These are phyloP conservation scores for Drosophila ficusphila DNA, from an alignment of 1,140 invertebrate genomes.

Conservation along the genomic window DNA sequence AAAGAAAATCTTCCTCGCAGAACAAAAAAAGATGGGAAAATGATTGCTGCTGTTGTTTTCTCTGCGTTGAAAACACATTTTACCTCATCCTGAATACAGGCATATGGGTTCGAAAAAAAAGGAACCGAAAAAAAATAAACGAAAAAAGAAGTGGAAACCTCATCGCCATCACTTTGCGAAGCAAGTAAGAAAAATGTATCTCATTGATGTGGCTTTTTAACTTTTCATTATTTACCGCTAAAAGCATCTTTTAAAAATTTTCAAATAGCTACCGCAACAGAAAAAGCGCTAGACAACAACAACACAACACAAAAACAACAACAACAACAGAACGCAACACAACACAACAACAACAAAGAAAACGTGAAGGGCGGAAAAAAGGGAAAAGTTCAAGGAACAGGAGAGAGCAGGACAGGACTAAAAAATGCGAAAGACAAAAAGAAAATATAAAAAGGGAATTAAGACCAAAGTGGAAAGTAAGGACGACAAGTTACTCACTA, in stretches of 20 bases:
- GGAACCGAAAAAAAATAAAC: background rate
- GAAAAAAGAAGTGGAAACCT: no score
- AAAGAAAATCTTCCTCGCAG: background rate
- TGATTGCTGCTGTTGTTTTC: slow-evolving; percentile 14
- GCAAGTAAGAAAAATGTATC: slow-evolving; percentile 72
- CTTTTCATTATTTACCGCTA: slow-evolving; percentile 84
- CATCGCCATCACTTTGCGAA: slow-evolving; percentile 2
- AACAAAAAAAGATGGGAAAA: no score
- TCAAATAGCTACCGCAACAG: slow-evolving; percentile 64
- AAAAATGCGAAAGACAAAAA: slow-evolving; percentile 8
- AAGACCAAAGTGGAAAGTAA: background rate
- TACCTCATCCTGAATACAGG: no score
- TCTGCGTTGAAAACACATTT: no score
- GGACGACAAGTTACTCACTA: background rate
- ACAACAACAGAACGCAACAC: slow-evolving; percentile 50
- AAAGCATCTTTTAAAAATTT: slow-evolving; percentile 84
- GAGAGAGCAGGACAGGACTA: slow-evolving; percentile 1
- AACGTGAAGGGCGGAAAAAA: slow-evolving; percentile 17
- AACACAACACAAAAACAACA: slow-evolving; percentile 61
- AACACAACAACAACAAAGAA: slow-evolving; percentile 14
- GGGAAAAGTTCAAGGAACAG: slow-evolving; percentile 26
- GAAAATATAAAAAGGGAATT: slow-evolving; percentile 11
- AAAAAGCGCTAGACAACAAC: slow-evolving; percentile 29
- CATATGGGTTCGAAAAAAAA: slow-evolving; percentile 10
- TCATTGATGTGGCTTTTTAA: slow-evolving; percentile 84